Base-by-base conservation (phyloP, 92 coral and sea anemone species). In the Siderastrea siderea region DNA sequence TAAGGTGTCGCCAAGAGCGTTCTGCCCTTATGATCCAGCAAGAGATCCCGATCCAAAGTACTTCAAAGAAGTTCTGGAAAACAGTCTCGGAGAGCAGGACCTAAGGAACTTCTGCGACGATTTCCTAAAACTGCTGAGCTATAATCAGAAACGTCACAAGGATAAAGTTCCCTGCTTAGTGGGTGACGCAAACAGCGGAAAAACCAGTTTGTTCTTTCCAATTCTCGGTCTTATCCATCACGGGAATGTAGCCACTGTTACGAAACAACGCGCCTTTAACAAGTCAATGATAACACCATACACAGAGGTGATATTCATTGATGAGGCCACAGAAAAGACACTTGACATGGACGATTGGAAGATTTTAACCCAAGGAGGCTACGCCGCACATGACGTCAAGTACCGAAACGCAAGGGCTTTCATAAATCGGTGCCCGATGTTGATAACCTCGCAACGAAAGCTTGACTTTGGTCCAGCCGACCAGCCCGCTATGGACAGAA, bases 41-140 rank as follows among this genome's bases (percentile, higher is more conserved):
- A 83, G 51, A 58, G 84, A 67, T 47, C 83, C 87, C 5, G 92
- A 89, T 73, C 83, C 84, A 54, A 89, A 76, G 2, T 69, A 82
- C 52, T 82, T 82, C 67, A 16, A 6, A 16, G 78, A 70, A 52
- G 14, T 70, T n/a, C 84, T 88, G 6, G 81, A 76, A 53, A 89
- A 89, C 92, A 89, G 88, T 45, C 79, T 83, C 46, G 47, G 15
- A 10, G 49, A 14, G 68, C 8, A 26, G 11, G 73, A 74, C 38
- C 14, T 68, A 12, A 49, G 49, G 14, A 68, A 45, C 3, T 68
- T 68, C 46, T 68, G 73, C 14, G 50, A 68, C 11, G 49, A 68
- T 68, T 68, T 68, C 73, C 50, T 68, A 7, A 45, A 45, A 13
- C 73, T 68, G 5, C 46, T 68, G 9, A 43, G 9, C 73, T 68